A percentile compares a stretch with the other conserved stretches of the same genome.
Evolutionary conservation across 2,797 vertebrate species (phyloP).

Genomic region (Tangara arthus): DNA sequence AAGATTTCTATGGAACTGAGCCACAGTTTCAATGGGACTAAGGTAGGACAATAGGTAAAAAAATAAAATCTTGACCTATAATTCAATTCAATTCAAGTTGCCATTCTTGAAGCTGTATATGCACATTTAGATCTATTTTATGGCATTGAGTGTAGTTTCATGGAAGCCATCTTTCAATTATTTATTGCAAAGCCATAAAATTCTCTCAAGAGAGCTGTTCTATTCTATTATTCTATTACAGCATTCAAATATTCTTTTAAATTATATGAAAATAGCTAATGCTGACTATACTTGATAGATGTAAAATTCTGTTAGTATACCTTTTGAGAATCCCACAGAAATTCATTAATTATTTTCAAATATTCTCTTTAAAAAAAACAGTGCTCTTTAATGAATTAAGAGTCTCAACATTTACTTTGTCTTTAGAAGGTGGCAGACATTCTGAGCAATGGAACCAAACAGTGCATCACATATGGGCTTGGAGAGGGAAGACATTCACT

Average conservation of each 20-base stretch:
- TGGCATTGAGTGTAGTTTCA: background rate
- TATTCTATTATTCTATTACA: background rate
- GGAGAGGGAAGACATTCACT: background rate
- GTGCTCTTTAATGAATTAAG: background rate
- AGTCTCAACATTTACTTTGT: background rate
- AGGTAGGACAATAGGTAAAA: background rate
- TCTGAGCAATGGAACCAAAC: background rate
- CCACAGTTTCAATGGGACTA: no score
- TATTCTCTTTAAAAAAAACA: background rate
- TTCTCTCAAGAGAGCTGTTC: background rate
- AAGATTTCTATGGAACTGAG: background rate
- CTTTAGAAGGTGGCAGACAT: background rate
- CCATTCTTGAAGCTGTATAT: background rate
- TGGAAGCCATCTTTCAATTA: background rate
- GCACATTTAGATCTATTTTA: background rate
- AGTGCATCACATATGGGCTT: rapidly evolving
- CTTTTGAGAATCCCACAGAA: background rate
- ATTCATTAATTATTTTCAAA: background rate
- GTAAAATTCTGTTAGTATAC: background rate
- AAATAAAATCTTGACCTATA: background rate
- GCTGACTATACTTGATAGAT: background rate
- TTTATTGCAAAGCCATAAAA: background rate
- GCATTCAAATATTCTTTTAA: background rate
- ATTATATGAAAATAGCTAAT: background rate
- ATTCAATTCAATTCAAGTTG: background rate